These are phyloP conservation scores for Tetramorium bicarinatum DNA, from an alignment of 2,888 invertebrate species.

Conservation along the genomic window DNA sequence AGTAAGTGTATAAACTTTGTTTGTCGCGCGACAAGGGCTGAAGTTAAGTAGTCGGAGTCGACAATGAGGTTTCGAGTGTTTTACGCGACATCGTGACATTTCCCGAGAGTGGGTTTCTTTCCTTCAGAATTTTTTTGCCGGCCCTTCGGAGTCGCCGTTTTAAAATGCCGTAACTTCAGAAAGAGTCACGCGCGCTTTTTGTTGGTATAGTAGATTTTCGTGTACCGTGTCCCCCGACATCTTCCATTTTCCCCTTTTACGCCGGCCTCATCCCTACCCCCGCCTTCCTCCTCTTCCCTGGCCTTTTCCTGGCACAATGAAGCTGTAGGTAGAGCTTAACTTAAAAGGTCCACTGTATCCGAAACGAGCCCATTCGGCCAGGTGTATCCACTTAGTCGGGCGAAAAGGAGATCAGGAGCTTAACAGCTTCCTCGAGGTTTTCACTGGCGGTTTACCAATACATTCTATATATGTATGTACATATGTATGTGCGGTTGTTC, in stretches of 20 bases:
- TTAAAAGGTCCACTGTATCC: conserved; percentile 75
- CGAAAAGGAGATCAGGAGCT: conserved; percentile 76
- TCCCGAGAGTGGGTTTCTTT: conserved; percentile 62
- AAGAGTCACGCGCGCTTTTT: conserved; percentile 68
- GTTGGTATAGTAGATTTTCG: conserved; percentile 72
- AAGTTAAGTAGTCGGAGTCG: conserved; percentile 65
- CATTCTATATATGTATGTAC: conserved; percentile 42
- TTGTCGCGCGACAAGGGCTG: conserved; percentile 27
- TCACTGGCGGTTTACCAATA: conserved; percentile 68
- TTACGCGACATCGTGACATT: conserved; percentile 42
- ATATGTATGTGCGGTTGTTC: conserved; percentile 43
- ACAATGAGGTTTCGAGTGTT: conserved; percentile 63
- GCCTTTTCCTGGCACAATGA: conserved; percentile 67
- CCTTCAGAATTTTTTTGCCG: conserved; percentile 68
- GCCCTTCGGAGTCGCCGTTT: conserved; percentile 58
- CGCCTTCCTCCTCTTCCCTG: conserved; percentile 16
- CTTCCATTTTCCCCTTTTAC: conserved; percentile 49
- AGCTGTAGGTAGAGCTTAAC: conserved; percentile 73
- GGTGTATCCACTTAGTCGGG: conserved; percentile 75
- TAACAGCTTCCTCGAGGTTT: conserved; percentile 76
- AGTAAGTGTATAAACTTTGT: conserved; percentile 40
- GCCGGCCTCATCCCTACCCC: conserved; percentile 37
- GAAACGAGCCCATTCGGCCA: conserved; percentile 76
- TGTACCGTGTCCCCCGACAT: conserved; percentile 68
- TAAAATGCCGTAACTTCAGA: conserved; percentile 61